A percentile compares a stretch with the other conserved stretches of the same genome.
Evolutionary conservation across 2,113 vertebrate species (phyloP).

Genomic region (Mirounga angustirostris): DNA sequence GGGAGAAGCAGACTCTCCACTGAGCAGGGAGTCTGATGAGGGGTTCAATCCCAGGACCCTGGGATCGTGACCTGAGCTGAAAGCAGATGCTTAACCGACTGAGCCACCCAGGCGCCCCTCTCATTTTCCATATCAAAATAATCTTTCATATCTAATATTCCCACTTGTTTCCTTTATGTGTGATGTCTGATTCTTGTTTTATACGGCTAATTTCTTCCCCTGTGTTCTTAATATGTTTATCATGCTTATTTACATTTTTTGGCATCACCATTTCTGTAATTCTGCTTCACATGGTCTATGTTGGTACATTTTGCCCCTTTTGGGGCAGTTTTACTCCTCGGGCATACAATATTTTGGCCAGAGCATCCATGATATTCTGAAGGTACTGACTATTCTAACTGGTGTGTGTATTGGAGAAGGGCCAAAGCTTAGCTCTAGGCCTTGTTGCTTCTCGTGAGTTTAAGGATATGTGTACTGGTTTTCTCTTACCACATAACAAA

Average conservation of each 20-base stretch:
- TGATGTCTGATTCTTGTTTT: not conserved
- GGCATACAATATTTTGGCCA: not conserved
- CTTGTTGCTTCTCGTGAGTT: not conserved
- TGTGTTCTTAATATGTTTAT: not conserved
- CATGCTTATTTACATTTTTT: not conserved
- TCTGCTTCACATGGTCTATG: not conserved
- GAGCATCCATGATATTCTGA: not conserved
- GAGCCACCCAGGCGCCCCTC: not conserved
- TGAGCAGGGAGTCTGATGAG: not conserved
- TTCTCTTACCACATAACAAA: not conserved
- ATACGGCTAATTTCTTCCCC: not conserved
- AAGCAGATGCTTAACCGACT: not conserved
- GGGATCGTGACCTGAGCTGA: too few species aligned
- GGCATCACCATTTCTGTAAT: not conserved
- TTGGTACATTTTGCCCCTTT: not conserved
- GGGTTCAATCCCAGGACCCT: not conserved
- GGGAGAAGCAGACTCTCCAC: not conserved
- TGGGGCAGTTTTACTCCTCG: not conserved
- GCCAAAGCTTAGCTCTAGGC: not conserved
- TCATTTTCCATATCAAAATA: not conserved
- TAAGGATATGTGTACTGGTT: not conserved
- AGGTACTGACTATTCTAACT: not conserved
- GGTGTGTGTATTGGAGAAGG: not conserved
- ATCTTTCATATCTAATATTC: not conserved
- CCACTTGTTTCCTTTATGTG: not conserved